These are phyloP conservation scores for Erpobdella octoculata DNA, from an alignment of 2,888 invertebrate genomes.

Conservation along the genomic window DNA sequence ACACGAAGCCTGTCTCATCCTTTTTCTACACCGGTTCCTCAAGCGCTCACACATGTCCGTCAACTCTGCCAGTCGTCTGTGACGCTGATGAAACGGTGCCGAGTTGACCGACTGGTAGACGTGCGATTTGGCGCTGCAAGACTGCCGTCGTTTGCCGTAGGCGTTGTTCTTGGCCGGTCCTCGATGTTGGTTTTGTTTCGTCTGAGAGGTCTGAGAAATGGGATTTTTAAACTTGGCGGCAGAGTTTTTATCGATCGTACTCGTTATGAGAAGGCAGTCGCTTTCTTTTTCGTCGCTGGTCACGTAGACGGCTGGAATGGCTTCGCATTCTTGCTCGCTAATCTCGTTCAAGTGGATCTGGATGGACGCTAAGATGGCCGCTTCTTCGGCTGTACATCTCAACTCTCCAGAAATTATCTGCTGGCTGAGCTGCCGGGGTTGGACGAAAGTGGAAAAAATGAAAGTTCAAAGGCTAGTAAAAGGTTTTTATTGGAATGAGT, in stretches of 20 bases:
- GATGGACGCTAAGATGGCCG: slow-evolving; percentile 60
- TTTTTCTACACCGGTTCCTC: background rate
- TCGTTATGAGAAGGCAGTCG: background rate
- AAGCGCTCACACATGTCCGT: background rate
- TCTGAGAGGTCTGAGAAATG: background rate
- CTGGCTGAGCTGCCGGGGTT: slow-evolving; percentile 56
- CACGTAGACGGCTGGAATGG: slow-evolving; percentile 8
- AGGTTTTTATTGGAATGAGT: background rate
- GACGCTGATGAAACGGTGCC: background rate
- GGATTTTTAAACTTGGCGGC: slow-evolving; percentile 2
- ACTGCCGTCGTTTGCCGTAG: background rate
- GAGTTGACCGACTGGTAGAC: slow-evolving; percentile 14
- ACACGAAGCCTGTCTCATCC: background rate
- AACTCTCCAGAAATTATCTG: slow-evolving; percentile 59
- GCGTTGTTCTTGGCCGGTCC: background rate
- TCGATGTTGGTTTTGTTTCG: slow-evolving; percentile 5
- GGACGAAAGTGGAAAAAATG: background rate
- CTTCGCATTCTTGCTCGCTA: slow-evolving; percentile 28
- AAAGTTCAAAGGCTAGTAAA: background rate
- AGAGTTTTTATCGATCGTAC: background rate
- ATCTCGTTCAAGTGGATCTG: slow-evolving; percentile 59
- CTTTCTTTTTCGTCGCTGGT: slow-evolving; percentile 20
- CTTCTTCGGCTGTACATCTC: slow-evolving; percentile 61
- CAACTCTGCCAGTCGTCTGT: background rate
- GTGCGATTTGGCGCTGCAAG: background rate